Base-by-base conservation (phyloP, 23 tunicate genomes). In the Phallusia fumigata region DNA sequence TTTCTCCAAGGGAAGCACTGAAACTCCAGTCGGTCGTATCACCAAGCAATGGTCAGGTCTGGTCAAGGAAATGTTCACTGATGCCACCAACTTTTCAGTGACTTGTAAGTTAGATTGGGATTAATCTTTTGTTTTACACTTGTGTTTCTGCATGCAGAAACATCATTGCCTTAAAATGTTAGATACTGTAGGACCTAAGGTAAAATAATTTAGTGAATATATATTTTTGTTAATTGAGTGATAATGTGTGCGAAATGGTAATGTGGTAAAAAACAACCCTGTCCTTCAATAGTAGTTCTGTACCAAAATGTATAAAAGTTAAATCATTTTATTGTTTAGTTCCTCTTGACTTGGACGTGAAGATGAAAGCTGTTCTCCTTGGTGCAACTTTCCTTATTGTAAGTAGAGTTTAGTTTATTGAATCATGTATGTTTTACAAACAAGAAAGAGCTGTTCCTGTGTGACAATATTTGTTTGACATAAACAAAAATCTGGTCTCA, bases 361-460 rank as follows among this genome's bases (percentile, higher is more conserved):
- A 86, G 40, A 76, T 89, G 85, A 94, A 94, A 64, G 98, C 90
- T 18, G 84, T 86, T 30, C 80, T 94, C 21, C 86, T 94, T 19
- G 93, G 93, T 49, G 90, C 98, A n/a, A 94, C 98, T 3, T 94
- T 94, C 88, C 90, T 94, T 10, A 89, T 94, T 74, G 94, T 89
- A 64, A 89, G 94, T 89, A 22, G 30, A 78, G 31, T 58, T 22
- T 21, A 21, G 16, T 16, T 58, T 58, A n/a, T n/a, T n/a, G n/a
- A n/a, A n/a, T n/a, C n/a, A n/a, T n/a, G n/a, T n/a, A n/a, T n/a
- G n/a, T n/a, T n/a, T n/a, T n/a, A n/a, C 28, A 24, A 58, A 58
- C 69, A 40, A 40, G 10, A 3, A 40, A 40, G 47, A 40, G 10
- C 10, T 40, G 47, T 40, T 5, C n/a, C n/a, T n/a, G n/a, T n/a